Conservation (phyloP, 2,888 invertebrate genomes). For the Eumerus sabulonum region DNA sequence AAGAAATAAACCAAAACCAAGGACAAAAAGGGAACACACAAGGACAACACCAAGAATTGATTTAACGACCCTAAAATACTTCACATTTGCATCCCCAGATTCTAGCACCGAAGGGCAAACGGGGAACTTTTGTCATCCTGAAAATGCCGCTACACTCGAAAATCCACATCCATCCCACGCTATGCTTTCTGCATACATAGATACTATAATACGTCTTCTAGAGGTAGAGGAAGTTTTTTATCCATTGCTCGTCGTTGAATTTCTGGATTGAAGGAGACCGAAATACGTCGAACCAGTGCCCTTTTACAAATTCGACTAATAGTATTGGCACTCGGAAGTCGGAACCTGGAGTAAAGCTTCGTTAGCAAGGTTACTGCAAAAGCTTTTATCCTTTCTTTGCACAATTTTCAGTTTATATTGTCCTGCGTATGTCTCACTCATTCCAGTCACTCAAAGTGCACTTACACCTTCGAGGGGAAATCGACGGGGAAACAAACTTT, state of each 20-base stretch:
- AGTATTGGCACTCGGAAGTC: background rate
- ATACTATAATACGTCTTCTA: no score
- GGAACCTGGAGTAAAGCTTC: constrained; percentile 23
- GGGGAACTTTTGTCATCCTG: constrained; percentile 48
- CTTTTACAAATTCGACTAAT: constrained; percentile 45
- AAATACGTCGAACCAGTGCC: constrained; percentile 30
- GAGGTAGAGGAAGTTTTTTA: constrained; percentile 6
- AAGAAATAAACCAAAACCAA: constrained; percentile 1
- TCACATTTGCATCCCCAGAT: constrained; percentile 56
- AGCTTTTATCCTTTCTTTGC: background rate
- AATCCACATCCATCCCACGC: background rate
- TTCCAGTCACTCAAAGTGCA: constrained; percentile 53
- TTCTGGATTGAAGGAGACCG: background rate
- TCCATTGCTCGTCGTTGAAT: constrained; percentile 15
- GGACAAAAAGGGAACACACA: constrained; percentile 1
- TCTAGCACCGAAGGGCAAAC: constrained; percentile 37
- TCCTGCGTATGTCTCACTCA: constrained; percentile 39
- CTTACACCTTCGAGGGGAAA: constrained; percentile 1
- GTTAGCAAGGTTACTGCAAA: constrained; percentile 45
- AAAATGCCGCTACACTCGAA: constrained; percentile 27
- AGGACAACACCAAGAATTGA: constrained; percentile 58
- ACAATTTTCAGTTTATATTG: background rate
- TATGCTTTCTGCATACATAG: no score
- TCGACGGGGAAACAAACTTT: background rate
- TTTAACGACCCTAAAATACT: constrained; percentile 66